These are phyloP conservation scores for Megaleporinus macrocephalus DNA, from an alignment of 2,113 vertebrate species.

Conservation along the genomic window DNA sequence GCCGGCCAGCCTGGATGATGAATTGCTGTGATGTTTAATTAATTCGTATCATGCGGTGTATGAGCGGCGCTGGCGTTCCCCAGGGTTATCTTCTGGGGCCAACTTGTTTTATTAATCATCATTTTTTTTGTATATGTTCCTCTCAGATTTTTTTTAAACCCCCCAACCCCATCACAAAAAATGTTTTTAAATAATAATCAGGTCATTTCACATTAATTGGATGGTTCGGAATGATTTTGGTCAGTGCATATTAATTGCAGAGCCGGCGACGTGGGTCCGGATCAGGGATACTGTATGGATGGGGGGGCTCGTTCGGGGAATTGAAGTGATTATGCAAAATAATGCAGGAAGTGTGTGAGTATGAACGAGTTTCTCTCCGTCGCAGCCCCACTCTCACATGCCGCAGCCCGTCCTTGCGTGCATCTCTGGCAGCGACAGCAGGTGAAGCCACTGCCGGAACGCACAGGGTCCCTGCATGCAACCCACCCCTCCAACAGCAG, in stretches of 20 bases:
- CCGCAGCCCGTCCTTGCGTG: not conserved
- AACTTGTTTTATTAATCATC: slow-evolving; percentile 36
- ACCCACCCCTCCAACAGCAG: not conserved
- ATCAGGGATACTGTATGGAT: not conserved
- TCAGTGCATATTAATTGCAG: not conserved
- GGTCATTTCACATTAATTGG: slow-evolving; percentile 15
- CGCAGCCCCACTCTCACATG: not conserved
- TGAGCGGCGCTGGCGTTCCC: not conserved
- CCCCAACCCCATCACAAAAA: too few species aligned
- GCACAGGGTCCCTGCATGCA: not conserved
- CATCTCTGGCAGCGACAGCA: not conserved
- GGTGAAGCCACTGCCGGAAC: not conserved
- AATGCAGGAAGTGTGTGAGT: not conserved
- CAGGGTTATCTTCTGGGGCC: slow-evolving; percentile 19
- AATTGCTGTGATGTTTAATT: slow-evolving; percentile 1
- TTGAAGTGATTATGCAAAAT: not conserved
- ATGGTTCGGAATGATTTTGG: not conserved
- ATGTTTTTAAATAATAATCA: not conserved
- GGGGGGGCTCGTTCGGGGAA: too few species aligned
- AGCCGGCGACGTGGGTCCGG: not conserved
- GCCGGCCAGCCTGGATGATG: not conserved
- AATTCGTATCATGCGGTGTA: not conserved
- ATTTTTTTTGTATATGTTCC: not conserved
- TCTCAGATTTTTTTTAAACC: not conserved
- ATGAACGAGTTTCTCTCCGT: not conserved